Evolutionary conservation across 2,888 invertebrate genomes (phyloP).

Genomic region (Lasioglossum vierecki): DNA sequence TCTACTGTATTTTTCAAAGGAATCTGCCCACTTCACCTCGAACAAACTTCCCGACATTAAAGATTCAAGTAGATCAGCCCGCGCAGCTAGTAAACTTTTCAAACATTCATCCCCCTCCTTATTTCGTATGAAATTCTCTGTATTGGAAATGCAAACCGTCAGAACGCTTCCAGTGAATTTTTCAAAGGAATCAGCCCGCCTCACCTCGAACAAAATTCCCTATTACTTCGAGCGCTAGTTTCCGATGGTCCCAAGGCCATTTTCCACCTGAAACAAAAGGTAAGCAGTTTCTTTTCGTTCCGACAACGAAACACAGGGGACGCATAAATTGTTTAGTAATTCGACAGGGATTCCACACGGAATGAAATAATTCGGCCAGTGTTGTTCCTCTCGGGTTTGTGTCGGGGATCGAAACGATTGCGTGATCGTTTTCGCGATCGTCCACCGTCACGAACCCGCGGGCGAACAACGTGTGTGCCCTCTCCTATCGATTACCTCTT

Average conservation of each 20-base stretch:
- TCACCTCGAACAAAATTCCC: neutral
- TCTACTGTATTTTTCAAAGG: neutral
- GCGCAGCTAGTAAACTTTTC: no score
- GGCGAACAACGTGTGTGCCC: constrained; percentile 22
- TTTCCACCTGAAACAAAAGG: neutral
- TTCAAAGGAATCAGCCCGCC: neutral
- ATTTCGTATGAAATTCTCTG: neutral
- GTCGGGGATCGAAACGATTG: constrained; percentile 1
- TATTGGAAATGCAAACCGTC: neutral
- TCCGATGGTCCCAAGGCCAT: neutral
- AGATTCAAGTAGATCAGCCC: neutral
- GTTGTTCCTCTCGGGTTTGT: neutral
- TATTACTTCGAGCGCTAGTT: neutral
- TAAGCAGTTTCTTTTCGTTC: neutral
- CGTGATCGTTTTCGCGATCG: constrained; percentile 1
- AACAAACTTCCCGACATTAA: neutral
- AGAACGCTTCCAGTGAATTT: neutral
- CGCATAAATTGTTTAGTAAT: constrained; percentile 2
- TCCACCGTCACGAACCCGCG: neutral
- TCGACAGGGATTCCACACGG: neutral
- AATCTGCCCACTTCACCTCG: neutral
- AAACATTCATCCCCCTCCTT: neutral
- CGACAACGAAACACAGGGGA: neutral
- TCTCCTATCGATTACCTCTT: constrained; percentile 35
- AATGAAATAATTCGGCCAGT: neutral